Percentiles rank a stretch among this genome's conserved stretches.
phyloP scores from a whole-genome alignment of 2,113 vertebrate species.

The Paramisgurnus dabryanus region DNA sequence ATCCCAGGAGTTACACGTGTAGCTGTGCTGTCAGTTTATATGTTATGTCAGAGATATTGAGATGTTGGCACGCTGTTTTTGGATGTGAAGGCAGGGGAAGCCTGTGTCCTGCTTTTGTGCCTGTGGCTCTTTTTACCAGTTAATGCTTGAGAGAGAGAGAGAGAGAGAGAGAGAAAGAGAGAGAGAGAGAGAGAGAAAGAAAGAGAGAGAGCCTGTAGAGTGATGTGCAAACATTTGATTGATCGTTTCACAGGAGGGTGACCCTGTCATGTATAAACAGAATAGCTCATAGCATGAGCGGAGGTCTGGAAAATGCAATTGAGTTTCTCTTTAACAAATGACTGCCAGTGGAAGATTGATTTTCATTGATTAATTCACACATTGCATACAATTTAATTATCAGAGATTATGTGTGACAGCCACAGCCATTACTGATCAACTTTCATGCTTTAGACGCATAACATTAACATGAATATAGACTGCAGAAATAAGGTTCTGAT shows the following conservation, averaged over 20 bases:
- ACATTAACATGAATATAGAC: background rate
- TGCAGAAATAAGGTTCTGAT: background rate
- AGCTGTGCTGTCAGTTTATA: conserved; percentile 17
- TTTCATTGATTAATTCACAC: background rate
- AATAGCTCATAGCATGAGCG: conserved; percentile 7
- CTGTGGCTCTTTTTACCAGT: conserved; percentile 7
- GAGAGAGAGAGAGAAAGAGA: conserved; percentile 8
- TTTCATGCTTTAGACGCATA: background rate
- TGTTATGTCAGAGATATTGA: background rate
- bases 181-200: conserved; percentile 10
- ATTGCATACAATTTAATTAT: conserved; percentile 12
- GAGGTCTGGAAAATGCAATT: background rate
- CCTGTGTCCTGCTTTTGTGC: background rate
- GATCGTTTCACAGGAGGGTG: background rate
- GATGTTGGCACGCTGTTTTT: conserved; percentile 7
- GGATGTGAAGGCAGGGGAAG: conserved; percentile 23
- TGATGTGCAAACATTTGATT: background rate
- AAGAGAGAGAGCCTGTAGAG: background rate
- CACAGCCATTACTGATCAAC: background rate
- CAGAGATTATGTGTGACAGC: conserved; percentile 4
- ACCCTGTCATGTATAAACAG: conserved; percentile 40
- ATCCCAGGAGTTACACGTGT: background rate
- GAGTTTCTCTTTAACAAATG: conserved; percentile 20
- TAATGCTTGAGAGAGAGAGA: conserved; percentile 22
- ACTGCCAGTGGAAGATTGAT: conserved; percentile 14